Conservation (phyloP, 2,888 invertebrate genomes). For the Dolichomitus sp. region DNA sequence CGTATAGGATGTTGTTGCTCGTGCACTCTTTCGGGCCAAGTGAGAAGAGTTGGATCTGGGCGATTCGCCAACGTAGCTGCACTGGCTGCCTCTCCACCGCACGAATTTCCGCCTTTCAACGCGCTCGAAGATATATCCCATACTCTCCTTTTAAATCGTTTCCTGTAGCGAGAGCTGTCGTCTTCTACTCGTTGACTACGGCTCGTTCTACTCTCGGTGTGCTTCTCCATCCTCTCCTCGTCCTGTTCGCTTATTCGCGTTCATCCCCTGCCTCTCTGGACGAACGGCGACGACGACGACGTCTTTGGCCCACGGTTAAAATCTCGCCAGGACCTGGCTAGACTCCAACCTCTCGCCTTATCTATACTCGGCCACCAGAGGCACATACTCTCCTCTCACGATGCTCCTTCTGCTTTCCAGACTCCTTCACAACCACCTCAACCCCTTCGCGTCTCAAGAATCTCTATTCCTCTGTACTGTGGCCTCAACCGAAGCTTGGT, state of each 20-base stretch:
- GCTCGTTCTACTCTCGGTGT: constrained; percentile 3
- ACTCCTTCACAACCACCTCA: constrained; percentile 6
- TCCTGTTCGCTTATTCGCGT: constrained; percentile 44
- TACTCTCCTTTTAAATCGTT: constrained; percentile 55
- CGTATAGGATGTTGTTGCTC: constrained; percentile 47
- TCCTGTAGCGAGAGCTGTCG: constrained; percentile 59
- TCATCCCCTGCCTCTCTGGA: constrained; percentile 20
- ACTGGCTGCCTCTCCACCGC: constrained; percentile 51
- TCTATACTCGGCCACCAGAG: constrained; percentile 32
- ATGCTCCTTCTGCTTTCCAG: constrained; percentile 39
- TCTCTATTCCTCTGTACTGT: constrained; percentile 18
- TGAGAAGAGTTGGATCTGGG: constrained; percentile 41
- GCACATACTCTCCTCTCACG: constrained; percentile 16
- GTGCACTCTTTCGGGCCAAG: constrained; percentile 31
- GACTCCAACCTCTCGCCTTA: constrained; percentile 53
- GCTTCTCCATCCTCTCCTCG: background rate
- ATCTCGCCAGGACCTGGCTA: constrained; percentile 54
- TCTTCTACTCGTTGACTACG: constrained; percentile 32
- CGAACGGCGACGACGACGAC: constrained; percentile 16
- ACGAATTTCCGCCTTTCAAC: constrained; percentile 76
- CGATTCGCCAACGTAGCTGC: constrained; percentile 55
- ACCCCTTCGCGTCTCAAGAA: constrained; percentile 13
- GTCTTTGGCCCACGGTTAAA: constrained; percentile 54
- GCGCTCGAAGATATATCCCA: constrained; percentile 58
- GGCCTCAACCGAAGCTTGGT: background rate